A percentile compares a stretch with the other conserved stretches of the same genome.
These are phyloP conservation scores for Odontesthes bonariensis DNA, from an alignment of 2,113 vertebrate species.

Conservation along the genomic window DNA sequence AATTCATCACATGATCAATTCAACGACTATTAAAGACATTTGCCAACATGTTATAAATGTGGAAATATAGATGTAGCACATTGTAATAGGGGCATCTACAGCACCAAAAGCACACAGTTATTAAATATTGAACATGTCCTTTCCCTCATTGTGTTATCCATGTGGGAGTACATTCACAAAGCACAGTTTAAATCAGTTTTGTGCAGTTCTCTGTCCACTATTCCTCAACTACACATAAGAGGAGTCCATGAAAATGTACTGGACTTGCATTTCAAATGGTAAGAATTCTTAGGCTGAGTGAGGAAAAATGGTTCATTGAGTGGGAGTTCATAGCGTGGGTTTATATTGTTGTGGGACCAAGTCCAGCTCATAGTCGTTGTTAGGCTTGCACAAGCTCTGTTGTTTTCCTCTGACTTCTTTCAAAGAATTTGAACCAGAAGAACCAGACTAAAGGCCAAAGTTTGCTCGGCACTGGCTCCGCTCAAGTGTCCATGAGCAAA, in stretches of 20 bases:
- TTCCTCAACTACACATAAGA: not conserved
- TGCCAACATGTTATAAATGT: not conserved
- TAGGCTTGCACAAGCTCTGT: constrained; percentile 2
- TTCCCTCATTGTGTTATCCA: constrained; percentile 4
- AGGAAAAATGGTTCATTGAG: constrained; percentile 23
- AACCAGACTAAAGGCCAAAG: constrained; percentile 3
- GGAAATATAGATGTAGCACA: not conserved
- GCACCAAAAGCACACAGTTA: not conserved
- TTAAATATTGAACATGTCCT: constrained; percentile 10
- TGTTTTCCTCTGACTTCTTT: constrained; percentile 12
- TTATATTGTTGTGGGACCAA: constrained; percentile 29
- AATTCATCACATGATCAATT: not conserved
- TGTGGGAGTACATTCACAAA: not conserved
- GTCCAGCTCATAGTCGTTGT: constrained; percentile 9
- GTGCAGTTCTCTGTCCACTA: not conserved
- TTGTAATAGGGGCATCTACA: not conserved
- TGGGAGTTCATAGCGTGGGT: constrained; percentile 29
- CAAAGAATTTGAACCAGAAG: not conserved
- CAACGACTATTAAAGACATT: not conserved
- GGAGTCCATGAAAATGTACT: constrained; percentile 14
- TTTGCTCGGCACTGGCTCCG: constrained; percentile 1
- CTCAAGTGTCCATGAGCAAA: not conserved
- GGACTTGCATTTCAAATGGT: constrained; percentile 23
- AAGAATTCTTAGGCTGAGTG: not conserved
- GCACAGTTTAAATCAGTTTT: not conserved